These are phyloP conservation scores for Epinotia brunnichana DNA, from an alignment of 2,888 invertebrate genomes.

Conservation along the genomic window DNA sequence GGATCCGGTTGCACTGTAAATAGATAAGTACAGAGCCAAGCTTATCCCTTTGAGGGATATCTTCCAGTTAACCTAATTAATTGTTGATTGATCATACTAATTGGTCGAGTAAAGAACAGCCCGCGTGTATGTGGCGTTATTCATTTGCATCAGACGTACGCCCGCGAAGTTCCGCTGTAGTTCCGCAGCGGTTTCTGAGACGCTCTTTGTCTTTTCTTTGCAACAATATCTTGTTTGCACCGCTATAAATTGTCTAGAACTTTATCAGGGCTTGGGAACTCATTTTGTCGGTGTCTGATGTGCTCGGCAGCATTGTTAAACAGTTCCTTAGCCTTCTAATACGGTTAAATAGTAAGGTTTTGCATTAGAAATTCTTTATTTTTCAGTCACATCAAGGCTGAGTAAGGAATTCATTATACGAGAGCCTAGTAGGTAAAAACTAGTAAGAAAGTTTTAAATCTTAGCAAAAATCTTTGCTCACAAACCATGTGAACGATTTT, in stretches of 20 bases:
- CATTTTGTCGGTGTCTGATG: not conserved
- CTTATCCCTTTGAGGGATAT: no score
- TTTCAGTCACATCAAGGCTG: no score
- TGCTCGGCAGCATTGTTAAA: not conserved
- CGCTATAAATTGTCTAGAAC: conserved; percentile 10
- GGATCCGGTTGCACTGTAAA: no score
- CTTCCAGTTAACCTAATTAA: not conserved
- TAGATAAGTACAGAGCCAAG: no score
- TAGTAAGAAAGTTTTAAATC: no score
- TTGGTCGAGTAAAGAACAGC: conserved; percentile 11
- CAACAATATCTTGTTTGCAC: conserved; percentile 33
- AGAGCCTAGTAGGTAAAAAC: no score
- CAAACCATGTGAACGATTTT: no score
- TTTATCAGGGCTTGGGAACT: not conserved
- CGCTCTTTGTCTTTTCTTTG: conserved; percentile 35
- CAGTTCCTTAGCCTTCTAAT: not conserved
- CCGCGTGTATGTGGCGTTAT: conserved; percentile 52
- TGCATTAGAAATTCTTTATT: no score
- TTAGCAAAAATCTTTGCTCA: no score
- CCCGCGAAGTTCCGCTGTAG: conserved; percentile 39
- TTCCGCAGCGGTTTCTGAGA: conserved; percentile 24
- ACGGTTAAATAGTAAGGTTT: no score
- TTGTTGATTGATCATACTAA: not conserved
- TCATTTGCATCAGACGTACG: conserved; percentile 57
- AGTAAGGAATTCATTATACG: no score